Evolutionary conservation across 2,888 invertebrate species (phyloP).

Genomic region (Corbicula japonica): DNA sequence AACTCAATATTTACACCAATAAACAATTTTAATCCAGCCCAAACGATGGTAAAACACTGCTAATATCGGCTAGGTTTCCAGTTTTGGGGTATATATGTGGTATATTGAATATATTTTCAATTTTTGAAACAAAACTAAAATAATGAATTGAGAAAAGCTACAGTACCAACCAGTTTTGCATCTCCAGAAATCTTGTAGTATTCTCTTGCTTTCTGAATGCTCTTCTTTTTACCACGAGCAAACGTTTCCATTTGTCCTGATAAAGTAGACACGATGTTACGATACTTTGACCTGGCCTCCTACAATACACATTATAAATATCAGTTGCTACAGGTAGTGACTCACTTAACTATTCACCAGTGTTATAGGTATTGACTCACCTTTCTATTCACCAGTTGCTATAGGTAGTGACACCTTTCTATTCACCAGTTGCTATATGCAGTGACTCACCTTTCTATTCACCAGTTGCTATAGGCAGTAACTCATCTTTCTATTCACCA

Average conservation of each 20-base stretch:
- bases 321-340: too few relatives aligned
- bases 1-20: background rate
- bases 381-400: too few relatives aligned
- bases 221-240: constrained; percentile 93
- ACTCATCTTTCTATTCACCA: too few relatives aligned
- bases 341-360: too few relatives aligned
- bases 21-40: too few relatives aligned
- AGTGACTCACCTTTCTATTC: too few relatives aligned
- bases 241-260: constrained; percentile 93
- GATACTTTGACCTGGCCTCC: constrained; percentile 97
- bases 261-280: constrained; percentile 94
- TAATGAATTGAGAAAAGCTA: background rate
- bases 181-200: constrained; percentile 95
- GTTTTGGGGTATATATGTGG: background rate
- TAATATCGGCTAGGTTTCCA: background rate
- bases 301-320: too few relatives aligned
- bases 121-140: background rate
- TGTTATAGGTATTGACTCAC: too few relatives aligned
- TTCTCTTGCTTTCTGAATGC: constrained; percentile 95
- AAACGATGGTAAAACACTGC: background rate
- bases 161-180: constrained; percentile 88
- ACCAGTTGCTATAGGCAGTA: too few relatives aligned
- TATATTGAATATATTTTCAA: background rate
- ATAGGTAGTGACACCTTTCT: too few relatives aligned
- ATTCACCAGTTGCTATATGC: too few relatives aligned